A percentile compares a stretch with the other conserved stretches of the same genome.
Conservation (phyloP, 2,113 vertebrate genomes). For the Piprites chloris region DNA sequence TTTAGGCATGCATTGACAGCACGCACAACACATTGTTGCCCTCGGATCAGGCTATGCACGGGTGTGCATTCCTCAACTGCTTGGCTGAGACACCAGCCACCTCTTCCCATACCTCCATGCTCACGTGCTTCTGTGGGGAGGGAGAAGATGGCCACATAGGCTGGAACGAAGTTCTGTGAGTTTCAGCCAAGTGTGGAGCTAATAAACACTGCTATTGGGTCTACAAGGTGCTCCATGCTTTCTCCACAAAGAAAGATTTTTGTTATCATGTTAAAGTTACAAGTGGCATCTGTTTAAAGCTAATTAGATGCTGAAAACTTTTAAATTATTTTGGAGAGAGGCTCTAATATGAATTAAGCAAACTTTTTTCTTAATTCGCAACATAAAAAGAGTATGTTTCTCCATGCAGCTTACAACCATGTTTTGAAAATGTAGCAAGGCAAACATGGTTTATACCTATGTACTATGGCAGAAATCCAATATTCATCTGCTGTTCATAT, state of each 20-base stretch:
- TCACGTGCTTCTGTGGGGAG: neutral
- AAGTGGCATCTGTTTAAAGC: neutral
- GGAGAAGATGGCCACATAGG: neutral
- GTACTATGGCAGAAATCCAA: slow-evolving; percentile 41
- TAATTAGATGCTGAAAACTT: neutral
- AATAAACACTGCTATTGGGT: neutral
- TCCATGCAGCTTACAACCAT: neutral
- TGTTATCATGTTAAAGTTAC: neutral
- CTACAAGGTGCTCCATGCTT: neutral
- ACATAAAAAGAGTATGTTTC: neutral
- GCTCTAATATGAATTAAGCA: neutral
- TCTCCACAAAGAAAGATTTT: neutral
- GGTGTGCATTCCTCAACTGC: neutral
- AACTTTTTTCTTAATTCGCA: neutral
- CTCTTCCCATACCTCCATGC: neutral
- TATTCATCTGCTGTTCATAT: slow-evolving; percentile 18
- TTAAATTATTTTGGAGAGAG: neutral
- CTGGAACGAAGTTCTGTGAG: neutral
- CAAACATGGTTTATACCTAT: slow-evolving; percentile 36
- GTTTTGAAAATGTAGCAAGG: slow-evolving; percentile 14
- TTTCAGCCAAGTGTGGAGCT: neutral
- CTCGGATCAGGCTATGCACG: neutral
- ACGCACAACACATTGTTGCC: neutral
- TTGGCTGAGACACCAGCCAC: neutral
- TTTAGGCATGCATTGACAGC: neutral